Base-by-base conservation (phyloP, 2,797 vertebrate species). In the Myotis planiceps region DNA sequence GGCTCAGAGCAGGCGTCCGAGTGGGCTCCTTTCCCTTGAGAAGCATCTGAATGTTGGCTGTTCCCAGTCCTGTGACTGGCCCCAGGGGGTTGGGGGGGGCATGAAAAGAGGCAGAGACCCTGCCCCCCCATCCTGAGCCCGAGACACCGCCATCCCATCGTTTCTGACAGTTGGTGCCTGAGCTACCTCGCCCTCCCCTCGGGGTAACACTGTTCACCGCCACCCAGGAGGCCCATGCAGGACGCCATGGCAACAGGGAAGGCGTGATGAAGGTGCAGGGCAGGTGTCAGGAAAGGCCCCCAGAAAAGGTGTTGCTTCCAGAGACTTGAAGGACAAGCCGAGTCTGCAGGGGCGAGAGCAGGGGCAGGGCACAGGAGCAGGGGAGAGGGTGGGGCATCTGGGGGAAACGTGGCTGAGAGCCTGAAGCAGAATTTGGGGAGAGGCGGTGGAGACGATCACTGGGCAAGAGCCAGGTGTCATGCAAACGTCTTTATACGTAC, bases 401-500 rank as follows among this genome's bases (percentile, higher is more conserved):
- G 21, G 45, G 23, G 58, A 51, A 6, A 15, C 72, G 66, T 1
- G 63, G 47, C 5, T 53, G 27, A 21, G 93, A 27, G 3, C 69
- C 55, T 7, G 13, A 21, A 25, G 32, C 9, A 9, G 69, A 75
- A 79, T 27, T 0, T 12, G 45, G 66, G 27, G 47, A 32, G 9
- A 37, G 21, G 39, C 47, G 53, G 8, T 39, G 60, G 16, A 47
- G 27, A 25, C 34, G 5, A 4, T 13, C 5, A 55, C 18, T 1
- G 66, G 29, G 19, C 13, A 12, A 42, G 32, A 42, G 39, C 58
- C 34, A 9, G 0, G 32, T 0, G 74, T 2, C 69, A 23, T 51
- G 37, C 47, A 19, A 58, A 85, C 63, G 42, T 23, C 34, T 60
- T 37, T 49, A 58, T 81, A 98, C 98, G 68, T 98, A 99, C 98